Base-by-base conservation (phyloP, 1,140 invertebrate species). In the Amphibalanus amphitrite region DNA sequence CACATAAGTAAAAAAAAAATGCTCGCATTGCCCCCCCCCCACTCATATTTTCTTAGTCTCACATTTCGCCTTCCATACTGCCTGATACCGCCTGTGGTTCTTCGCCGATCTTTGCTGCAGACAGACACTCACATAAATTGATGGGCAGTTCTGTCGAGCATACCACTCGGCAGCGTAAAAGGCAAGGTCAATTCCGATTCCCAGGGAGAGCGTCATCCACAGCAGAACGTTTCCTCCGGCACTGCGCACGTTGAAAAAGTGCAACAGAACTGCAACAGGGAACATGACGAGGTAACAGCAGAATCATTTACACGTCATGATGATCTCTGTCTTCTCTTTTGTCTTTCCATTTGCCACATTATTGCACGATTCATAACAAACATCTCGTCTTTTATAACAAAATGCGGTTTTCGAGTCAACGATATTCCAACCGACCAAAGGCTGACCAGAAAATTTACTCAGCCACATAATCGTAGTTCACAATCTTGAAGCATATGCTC, bases 81-180 rank as follows among this genome's bases (percentile, higher is more conserved):
- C n/a, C n/a, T n/a, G n/a, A n/a, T n/a, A n/a, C n/a, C n/a, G n/a
- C n/a, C n/a, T n/a, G n/a, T n/a, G n/a, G n/a, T n/a, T n/a, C n/a
- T n/a, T n/a, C n/a, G n/a, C n/a, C n/a, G n/a, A n/a, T n/a, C n/a
- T n/a, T n/a, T n/a, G n/a, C n/a, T n/a, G n/a, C n/a, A n/a, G n/a
- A n/a, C n/a, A n/a, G n/a, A 28, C 33, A 75, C 76, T 76, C 70
- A 76, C 76, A 67, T 74, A 72, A 65, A 73, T 30, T 29, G 71
- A 78, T 0, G 86, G 86, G 79, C 91, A 93, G 78, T 95, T 93
- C 40, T 83, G 79, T 69, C 90, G 83, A 0, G 92, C 90, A 79
- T 89, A 94, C 79, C 86, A 90, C 80, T 96, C 93, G 83, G 93
- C 88, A 33, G 86, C 83, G 77, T 95, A 96, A 0, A 91, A 77